phyloP scores from a whole-genome alignment of 2,113 vertebrate genomes.

The Marcusenius ussheri region DNA sequence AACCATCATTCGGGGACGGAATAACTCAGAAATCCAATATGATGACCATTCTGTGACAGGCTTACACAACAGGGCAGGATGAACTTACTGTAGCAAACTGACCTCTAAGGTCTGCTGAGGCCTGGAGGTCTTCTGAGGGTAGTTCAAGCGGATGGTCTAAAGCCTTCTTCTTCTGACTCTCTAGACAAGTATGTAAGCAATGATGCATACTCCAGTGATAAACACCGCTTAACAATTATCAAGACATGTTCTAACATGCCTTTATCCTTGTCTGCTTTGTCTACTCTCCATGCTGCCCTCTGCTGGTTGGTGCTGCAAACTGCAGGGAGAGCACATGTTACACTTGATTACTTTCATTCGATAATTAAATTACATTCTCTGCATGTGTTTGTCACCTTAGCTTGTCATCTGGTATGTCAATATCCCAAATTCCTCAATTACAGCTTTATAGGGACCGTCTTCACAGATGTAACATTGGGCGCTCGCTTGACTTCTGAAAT shows the following conservation, averaged over 20 bases:
- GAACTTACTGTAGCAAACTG: background rate
- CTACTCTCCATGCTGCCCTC: conserved; percentile 36
- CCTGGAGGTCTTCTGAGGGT: background rate
- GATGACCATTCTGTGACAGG: background rate
- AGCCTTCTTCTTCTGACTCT: background rate
- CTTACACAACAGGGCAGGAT: background rate
- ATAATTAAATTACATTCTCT: background rate
- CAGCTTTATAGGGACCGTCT: background rate
- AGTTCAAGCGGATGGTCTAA: background rate
- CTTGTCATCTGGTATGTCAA: background rate
- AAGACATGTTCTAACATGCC: conserved; percentile 47
- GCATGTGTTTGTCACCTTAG: background rate
- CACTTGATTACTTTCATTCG: background rate
- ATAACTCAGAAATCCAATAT: background rate
- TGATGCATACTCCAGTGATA: background rate
- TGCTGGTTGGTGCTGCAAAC: conserved; percentile 29
- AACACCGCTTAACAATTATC: background rate
- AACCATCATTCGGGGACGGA: background rate
- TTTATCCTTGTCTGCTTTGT: conserved; percentile 2
- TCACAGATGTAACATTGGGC: background rate
- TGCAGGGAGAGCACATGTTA: background rate
- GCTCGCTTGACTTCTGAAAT: background rate
- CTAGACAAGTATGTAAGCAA: background rate
- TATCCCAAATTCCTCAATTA: background rate
- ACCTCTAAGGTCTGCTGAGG: background rate